Base-by-base conservation (phyloP, 2,888 invertebrate genomes). In the Watsonalla cultraria region DNA sequence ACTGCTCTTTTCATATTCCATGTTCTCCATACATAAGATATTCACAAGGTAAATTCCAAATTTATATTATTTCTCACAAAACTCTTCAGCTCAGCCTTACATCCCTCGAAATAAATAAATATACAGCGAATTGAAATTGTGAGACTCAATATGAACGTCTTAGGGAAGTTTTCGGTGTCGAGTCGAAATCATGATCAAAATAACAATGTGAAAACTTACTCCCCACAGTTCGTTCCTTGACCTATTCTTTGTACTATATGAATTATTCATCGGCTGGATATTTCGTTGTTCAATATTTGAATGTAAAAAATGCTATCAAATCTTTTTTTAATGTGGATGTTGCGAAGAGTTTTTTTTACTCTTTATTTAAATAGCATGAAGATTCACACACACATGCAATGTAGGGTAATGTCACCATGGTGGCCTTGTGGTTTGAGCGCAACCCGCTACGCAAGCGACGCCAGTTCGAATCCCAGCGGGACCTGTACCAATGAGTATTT, bases 161-260 rank as follows among this genome's bases (percentile, higher is more conserved):
- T 39, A 14, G 46, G 7, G 14, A 49, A 37, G 37, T 49, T 49
- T 49, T 49, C 37, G 49, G 37, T 49, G 49, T 49, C 49, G 11
- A 33, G 8, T 14, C 48, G 14, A 15, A 49, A 39, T 49, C 49
- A 49, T 49, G 49, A 49, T 49, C 49, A 37, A 37, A n/a, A 37
- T 49, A 39, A 49, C 49, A 49, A 49, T 49, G 49, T 37, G 14
- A 37, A 49, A 48, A 49, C 37, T 49, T 49, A 9, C 7, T 8
- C 37, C 39, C 37, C 37, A 39, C 13, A 14, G 37, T 8, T 37
- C 37, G 49, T 37, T 49, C 49, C 37, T 39, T 39, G 49, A 49
- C 49, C 49, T 49, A 49, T 13, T 37, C 13, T 37, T 37, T 14
- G 14, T 8, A 14, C 42, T 42, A 11, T 14, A 49, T 49, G 49